Conservation (phyloP, 2,888 invertebrate genomes). For the Colletes collaris region DNA sequence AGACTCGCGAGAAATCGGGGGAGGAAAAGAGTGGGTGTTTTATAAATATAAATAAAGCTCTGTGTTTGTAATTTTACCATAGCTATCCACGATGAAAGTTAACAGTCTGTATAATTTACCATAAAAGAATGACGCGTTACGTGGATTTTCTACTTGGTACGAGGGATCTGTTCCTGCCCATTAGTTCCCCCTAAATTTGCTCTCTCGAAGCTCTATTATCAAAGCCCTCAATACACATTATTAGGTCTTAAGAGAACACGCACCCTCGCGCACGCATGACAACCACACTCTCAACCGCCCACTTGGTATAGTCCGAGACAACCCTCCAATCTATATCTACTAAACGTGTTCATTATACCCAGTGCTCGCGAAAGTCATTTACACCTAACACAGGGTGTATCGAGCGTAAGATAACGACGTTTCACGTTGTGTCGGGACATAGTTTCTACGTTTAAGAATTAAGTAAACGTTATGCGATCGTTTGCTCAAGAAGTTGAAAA, state of each 20-base stretch:
- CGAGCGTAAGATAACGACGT: too few species aligned
- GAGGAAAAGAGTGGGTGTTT: neutral
- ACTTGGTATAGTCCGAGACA: constrained; percentile 1
- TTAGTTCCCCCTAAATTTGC: neutral
- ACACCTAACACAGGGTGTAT: neutral
- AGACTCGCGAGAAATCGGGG: neutral
- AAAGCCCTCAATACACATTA: constrained; percentile 22
- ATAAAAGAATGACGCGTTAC: too few species aligned
- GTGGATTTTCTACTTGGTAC: neutral
- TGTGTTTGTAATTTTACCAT: too few species aligned
- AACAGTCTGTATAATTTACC: neutral
- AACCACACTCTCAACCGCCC: neutral
- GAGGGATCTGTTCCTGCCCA: neutral
- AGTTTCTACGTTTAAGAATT: too few species aligned
- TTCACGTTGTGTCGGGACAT: too few species aligned
- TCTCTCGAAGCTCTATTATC: constrained; percentile 8
- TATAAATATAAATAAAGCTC: neutral
- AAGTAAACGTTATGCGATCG: too few species aligned
- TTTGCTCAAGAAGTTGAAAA: too few species aligned
- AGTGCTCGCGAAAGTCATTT: neutral
- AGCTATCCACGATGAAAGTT: neutral
- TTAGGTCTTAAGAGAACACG: constrained; percentile 30
- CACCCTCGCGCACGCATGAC: neutral
- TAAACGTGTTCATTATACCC: constrained; percentile 15
- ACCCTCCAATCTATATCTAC: constrained; percentile 7